Evolutionary conservation across 2,888 invertebrate species (phyloP).

Genomic region (Amorpha juglandis): DNA sequence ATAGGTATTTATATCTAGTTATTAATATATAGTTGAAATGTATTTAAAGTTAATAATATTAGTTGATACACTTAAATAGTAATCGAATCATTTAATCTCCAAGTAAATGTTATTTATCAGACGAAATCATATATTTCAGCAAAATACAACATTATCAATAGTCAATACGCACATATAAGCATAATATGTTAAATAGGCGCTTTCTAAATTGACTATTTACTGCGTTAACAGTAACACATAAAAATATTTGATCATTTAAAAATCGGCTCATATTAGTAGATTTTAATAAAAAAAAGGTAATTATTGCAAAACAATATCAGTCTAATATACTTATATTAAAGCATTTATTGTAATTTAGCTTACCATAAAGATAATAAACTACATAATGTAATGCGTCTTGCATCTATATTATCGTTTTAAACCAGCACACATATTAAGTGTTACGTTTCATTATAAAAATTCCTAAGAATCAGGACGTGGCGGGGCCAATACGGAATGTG

Average conservation of each 20-base stretch:
- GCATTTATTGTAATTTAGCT: neutral
- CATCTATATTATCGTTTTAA: neutral
- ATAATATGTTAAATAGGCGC: no score
- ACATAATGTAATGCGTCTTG: neutral
- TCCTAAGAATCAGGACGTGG: slow-evolving; percentile 73
- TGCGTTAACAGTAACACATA: no score
- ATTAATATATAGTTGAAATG: neutral
- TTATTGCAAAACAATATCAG: neutral
- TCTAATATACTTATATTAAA: neutral
- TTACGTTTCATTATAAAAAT: slow-evolving; percentile 68
- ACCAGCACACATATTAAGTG: slow-evolving; percentile 50
- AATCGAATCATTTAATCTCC: neutral
- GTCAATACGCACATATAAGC: no score
- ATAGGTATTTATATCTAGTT: neutral
- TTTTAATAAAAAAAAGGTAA: no score
- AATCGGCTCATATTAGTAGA: no score
- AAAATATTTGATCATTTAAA: no score
- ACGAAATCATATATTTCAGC: no score
- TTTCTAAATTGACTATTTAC: no score
- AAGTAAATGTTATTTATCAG: no score
- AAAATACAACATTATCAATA: no score
- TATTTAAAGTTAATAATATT: neutral
- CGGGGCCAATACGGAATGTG: slow-evolving; percentile 68
- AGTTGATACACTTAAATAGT: neutral
- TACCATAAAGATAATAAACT: neutral